These are phyloP conservation scores for Carettochelys insculpta DNA, from an alignment of 2,113 vertebrate species.

Conservation along the genomic window DNA sequence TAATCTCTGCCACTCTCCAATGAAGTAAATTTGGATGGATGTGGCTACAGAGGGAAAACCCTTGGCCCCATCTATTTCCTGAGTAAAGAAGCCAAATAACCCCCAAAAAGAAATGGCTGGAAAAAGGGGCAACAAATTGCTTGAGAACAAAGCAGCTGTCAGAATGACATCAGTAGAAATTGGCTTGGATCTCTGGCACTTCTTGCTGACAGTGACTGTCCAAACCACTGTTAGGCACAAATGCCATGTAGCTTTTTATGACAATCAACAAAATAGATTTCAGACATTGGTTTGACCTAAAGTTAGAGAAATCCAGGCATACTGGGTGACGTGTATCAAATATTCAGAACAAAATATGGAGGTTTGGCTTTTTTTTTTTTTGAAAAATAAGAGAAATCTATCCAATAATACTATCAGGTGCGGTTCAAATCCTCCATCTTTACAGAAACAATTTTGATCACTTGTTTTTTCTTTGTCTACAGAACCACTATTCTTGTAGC, in stretches of 20 bases:
- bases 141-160: neutral
- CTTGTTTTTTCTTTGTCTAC: neutral
- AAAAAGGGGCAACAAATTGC: neutral
- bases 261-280: neutral
- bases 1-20: neutral
- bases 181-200: neutral
- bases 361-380: neutral
- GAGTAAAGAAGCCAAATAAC: neutral
- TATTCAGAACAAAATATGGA: neutral
- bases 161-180: neutral
- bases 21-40: neutral
- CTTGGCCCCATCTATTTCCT: neutral
- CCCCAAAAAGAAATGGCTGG: neutral
- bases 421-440: neutral
- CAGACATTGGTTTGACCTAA: neutral
- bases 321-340: neutral
- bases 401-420: neutral
- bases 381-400: neutral
- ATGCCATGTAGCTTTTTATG: neutral
- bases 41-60: neutral
- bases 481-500: neutral
- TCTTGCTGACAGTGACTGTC: neutral
- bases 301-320: neutral
- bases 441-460: neutral
- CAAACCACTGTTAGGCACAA: neutral